Evolutionary conservation across 1,140 invertebrate species (phyloP), one percentile per base, ranked within the genome.

Genomic region (Pachyrhynchus sulphureomaculatus): DNA sequence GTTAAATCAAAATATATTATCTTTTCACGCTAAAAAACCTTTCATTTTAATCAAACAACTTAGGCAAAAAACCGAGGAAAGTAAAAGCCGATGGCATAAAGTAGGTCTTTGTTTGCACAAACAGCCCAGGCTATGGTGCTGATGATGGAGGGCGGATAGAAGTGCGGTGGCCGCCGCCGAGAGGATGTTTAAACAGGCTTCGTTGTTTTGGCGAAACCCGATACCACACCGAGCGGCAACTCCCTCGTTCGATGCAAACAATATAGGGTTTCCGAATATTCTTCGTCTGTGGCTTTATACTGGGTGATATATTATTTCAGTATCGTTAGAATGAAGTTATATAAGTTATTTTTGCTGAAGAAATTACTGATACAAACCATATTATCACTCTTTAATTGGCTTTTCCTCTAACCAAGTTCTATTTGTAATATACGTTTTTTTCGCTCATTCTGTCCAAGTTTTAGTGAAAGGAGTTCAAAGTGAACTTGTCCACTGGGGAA

Each of bases 201-300:
- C 58, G 58, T 61, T 61, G 58, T 61, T 61, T 61, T 61, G 58
- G 32, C 49, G 58, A 61, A 61, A 61, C 42, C 58, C 41, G 58
- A 61, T 20, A 61, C 58, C 58, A 26, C 21, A 48, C 20, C 42
- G 44, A 48, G 29, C 56, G 34, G 45, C 56, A 42, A 51, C 58
- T 44, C 49, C 58, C 58, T 33, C 58, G 47, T 53, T 52, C 20
- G 15, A 23, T 45, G 48, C 58, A 61, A 61, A 61, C 58, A 53
- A 61, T 61, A 61, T 61, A 53, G 58, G 48, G 58, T 61, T 61
- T 61, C 58, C 48, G 37, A 34, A 24, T 36, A 41, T 57, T 57
- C 41, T 45, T 24, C 26, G 54, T 57, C 54, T 57, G 42, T 29
- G 54, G 54, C 41, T 57, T 57, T 57, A 36, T 57, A 57, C 52